phyloP scores from a whole-genome alignment of 2,797 vertebrate species.

The Enteromius paludinosus region DNA sequence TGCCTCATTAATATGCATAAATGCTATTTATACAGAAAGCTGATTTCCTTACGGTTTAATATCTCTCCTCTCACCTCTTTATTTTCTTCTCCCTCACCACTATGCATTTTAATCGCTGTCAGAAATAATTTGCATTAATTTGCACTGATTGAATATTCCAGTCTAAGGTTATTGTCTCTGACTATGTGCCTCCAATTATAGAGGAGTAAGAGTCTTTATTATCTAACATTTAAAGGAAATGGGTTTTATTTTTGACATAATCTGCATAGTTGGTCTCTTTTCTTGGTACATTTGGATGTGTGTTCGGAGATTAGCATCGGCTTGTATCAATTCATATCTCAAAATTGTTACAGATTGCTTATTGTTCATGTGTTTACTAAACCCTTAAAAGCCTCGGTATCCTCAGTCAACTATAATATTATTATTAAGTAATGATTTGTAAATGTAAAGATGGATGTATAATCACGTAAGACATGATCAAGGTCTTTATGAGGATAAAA shows the following conservation, averaged over 20 bases:
- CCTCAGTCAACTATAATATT: not conserved
- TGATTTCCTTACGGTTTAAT: not conserved
- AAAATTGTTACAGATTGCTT: not conserved
- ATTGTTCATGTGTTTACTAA: not conserved
- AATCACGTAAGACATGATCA: not conserved
- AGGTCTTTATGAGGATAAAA: not conserved
- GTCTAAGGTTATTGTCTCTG: not conserved
- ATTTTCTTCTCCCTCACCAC: not conserved
- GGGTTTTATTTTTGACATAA: not conserved
- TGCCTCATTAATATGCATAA: not conserved
- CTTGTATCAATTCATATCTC: not conserved
- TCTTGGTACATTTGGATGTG: not conserved
- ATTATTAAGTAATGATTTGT: not conserved
- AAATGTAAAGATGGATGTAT: not conserved
- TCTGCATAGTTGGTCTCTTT: not conserved
- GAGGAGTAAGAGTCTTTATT: not conserved
- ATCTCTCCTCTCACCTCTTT: not conserved
- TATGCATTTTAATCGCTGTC: not conserved
- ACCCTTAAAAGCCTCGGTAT: not conserved
- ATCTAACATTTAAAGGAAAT: not conserved
- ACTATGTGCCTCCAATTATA: not conserved
- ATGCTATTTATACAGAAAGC: not conserved
- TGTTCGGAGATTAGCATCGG: not conserved
- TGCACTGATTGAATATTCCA: not conserved
- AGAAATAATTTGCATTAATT: constrained; percentile 8